Conservation (phyloP, 2,888 invertebrate species). For the Dascillus cervinus region DNA sequence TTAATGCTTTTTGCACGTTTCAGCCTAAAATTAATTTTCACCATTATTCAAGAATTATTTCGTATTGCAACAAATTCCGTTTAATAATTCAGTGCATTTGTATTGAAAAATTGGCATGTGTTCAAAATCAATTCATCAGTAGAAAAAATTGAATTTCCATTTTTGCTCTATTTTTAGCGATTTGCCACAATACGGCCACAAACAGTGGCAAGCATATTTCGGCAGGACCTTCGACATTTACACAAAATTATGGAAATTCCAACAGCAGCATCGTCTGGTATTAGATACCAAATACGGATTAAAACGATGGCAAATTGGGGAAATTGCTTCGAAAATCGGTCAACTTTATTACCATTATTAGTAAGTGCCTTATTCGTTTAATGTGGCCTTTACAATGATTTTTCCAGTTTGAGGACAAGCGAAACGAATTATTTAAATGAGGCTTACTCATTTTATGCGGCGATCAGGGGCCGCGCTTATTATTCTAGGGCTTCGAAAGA, state of each 20-base stretch:
- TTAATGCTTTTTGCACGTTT: slow-evolving; percentile 1
- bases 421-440: slow-evolving; percentile 94
- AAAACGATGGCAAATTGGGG: slow-evolving; percentile 97
- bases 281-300: slow-evolving; percentile 90
- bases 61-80: too few relatives aligned
- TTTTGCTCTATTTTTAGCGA: too few relatives aligned
- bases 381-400: slow-evolving; percentile 10
- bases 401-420: slow-evolving; percentile 81
- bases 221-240: slow-evolving; percentile 95
- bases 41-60: too few relatives aligned
- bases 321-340: slow-evolving; percentile 97
- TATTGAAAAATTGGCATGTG: too few relatives aligned
- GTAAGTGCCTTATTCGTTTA: slow-evolving; percentile 50
- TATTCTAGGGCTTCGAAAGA: slow-evolving; percentile 91
- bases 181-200: slow-evolving; percentile 93
- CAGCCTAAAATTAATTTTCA: neutral
- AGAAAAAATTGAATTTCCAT: too few relatives aligned
- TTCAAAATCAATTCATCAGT: too few relatives aligned
- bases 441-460: slow-evolving; percentile 93
- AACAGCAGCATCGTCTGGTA: slow-evolving; percentile 88
- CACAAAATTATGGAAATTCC: slow-evolving; percentile 96
- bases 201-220: slow-evolving; percentile 97
- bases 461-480: slow-evolving; percentile 88
- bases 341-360: slow-evolving; percentile 98
- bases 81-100: too few relatives aligned